Evolutionary conservation across 2,797 vertebrate species (phyloP).

Genomic region (Sardinella longiceps): DNA sequence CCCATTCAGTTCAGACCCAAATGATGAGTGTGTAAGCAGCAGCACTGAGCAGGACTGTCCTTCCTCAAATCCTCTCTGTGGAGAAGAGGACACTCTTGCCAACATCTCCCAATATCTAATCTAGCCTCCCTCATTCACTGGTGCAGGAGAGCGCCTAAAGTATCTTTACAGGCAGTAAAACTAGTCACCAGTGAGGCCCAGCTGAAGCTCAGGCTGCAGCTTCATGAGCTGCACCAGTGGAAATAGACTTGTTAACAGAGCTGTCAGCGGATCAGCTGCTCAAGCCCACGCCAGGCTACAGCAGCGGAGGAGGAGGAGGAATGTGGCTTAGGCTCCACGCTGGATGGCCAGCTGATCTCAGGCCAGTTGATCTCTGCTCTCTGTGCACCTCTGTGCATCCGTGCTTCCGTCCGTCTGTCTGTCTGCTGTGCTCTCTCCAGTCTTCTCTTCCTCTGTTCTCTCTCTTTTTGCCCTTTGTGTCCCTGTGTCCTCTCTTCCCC

Average conservation of each 20-base stretch:
- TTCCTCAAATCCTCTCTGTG: no score
- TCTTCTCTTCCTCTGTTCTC: slow-evolving; percentile 83
- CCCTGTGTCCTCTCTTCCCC: no score
- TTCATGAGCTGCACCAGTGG: background rate
- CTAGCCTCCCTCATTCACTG: background rate
- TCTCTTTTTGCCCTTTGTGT: slow-evolving; percentile 69
- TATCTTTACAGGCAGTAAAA: background rate
- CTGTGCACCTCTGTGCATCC: no score
- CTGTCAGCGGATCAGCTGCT: background rate
- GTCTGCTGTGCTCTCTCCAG: slow-evolving; percentile 78
- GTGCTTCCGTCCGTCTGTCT: slow-evolving; percentile 74
- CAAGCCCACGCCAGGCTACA: background rate
- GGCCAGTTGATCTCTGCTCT: background rate
- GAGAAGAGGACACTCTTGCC: background rate
- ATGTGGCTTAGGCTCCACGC: background rate
- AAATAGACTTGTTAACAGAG: background rate
- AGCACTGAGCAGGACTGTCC: no score
- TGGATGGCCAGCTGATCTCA: background rate
- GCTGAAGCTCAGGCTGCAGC: background rate
- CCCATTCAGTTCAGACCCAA: background rate
- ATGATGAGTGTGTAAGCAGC: no score
- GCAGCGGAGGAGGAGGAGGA: no score
- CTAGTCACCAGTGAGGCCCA: background rate
- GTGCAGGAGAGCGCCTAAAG: background rate
- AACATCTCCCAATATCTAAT: background rate